Evolutionary conservation across 2,888 invertebrate species (phyloP).

Genomic region (Macrosoma leucophasiata): DNA sequence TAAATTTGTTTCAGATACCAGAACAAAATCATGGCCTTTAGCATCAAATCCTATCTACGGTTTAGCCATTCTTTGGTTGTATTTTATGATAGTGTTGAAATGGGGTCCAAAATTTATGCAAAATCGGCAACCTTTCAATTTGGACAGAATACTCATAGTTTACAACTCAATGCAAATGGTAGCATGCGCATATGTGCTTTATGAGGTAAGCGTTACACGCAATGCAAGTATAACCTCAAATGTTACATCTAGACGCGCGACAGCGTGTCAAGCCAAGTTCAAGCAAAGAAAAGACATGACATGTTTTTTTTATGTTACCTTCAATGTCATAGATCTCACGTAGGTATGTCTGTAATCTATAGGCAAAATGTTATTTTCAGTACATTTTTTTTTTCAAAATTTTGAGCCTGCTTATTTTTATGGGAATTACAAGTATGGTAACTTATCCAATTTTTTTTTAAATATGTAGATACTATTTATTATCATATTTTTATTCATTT

Average conservation of each 20-base stretch:
- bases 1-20: slow-evolving; percentile 67
- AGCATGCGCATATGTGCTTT: slow-evolving; percentile 70
- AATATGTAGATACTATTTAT: no score
- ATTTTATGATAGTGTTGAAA: slow-evolving; percentile 81
- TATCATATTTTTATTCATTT: no score
- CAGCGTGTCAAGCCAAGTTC: no score
- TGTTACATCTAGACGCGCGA: slow-evolving; percentile 6
- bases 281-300: no score
- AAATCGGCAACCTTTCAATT: slow-evolving; percentile 76
- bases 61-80: slow-evolving; percentile 69
- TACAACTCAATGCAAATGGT: slow-evolving; percentile 82
- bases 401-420: no score
- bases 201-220: slow-evolving; percentile 55
- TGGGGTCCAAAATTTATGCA: slow-evolving; percentile 85
- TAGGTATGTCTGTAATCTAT: no score
- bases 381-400: no score
- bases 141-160: slow-evolving; percentile 78
- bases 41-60: slow-evolving; percentile 80
- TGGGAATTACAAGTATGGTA: no score
- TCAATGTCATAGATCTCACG: no score
- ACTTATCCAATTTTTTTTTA: no score
- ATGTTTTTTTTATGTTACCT: no score
- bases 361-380: no score
- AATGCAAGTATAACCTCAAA: slow-evolving; percentile 2
- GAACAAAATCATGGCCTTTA: slow-evolving; percentile 80